A percentile compares a stretch with the other conserved stretches of the same genome.
Evolutionary conservation across 1,140 invertebrate species (phyloP).

Genomic region (Drosophila cardini): DNA sequence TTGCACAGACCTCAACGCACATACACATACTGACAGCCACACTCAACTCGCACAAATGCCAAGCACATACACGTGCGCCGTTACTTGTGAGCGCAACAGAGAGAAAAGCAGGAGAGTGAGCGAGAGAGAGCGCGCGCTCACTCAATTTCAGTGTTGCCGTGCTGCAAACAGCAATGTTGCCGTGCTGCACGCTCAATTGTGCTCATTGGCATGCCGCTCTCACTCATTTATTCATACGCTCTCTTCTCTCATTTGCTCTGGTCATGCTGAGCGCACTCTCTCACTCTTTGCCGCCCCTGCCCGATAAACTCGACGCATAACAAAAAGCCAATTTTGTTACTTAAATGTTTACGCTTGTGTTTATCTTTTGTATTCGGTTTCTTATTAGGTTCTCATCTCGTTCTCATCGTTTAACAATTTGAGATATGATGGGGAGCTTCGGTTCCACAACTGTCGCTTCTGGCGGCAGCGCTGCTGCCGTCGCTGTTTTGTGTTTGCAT

Average conservation of each 20-base stretch:
- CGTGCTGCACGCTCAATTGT: slow-evolving; percentile 42
- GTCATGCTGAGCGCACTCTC: slow-evolving; percentile 14
- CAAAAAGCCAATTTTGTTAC: slow-evolving; percentile 84
- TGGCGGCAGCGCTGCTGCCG: slow-evolving; percentile 23
- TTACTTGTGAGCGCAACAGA: slow-evolving; percentile 46
- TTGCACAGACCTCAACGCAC: slow-evolving; percentile 56
- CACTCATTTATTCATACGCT: slow-evolving; percentile 1
- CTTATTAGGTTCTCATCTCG: slow-evolving; percentile 84
- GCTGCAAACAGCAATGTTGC: slow-evolving; percentile 55
- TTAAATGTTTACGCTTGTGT: slow-evolving; percentile 84
- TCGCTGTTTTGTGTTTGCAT: slow-evolving; percentile 15
- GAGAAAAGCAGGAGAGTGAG: too few species aligned
- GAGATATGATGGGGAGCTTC: slow-evolving; percentile 73
- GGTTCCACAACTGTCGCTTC: slow-evolving; percentile 25
- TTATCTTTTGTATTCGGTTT: slow-evolving; percentile 84
- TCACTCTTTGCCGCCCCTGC: slow-evolving; percentile 16
- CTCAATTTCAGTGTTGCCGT: slow-evolving; percentile 66
- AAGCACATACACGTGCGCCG: slow-evolving; percentile 49
- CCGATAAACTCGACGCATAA: slow-evolving; percentile 60
- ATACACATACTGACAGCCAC: slow-evolving; percentile 26
- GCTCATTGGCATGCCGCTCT: not conserved
- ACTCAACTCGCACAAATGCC: slow-evolving; percentile 28
- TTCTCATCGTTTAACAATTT: slow-evolving; percentile 84
- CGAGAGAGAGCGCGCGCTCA: slow-evolving; percentile 12
- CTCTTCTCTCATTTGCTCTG: slow-evolving; percentile 14